Evolutionary conservation across 2,888 invertebrate species (phyloP), one percentile per base, ranked within the genome.

Genomic region (Luffia ferchaultella): DNA sequence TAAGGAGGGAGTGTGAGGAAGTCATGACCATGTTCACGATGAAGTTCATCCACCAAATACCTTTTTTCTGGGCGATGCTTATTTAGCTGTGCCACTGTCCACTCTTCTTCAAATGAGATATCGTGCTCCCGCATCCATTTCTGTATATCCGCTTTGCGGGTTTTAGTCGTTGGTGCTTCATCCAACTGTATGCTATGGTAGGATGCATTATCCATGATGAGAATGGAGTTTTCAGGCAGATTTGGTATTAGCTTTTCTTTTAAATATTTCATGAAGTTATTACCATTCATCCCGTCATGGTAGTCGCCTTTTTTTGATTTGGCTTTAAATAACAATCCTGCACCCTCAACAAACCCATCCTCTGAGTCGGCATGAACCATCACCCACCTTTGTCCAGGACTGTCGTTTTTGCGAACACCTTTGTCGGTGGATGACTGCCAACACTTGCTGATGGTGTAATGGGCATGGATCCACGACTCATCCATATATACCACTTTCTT

Each of bases 181-280:
- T 54, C 50, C 42, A 52, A 20, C 53, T 57, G 56, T 20, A 53
- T 51, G 42, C 51, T 52, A 41, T 60, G 57, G 42, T 58, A 57
- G 20, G 55, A 50, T 43, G 56, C 58, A 40, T 58, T 58, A 48
- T 58, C 54, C 53, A 56, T 54, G 45, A 57, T 53, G 43, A 58
- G 53, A 52, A 55, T 40, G 15, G 54, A 54, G 40, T 45, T 49
- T 47, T 50, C 50, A 46, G 55, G 55, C 50, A 57, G 52, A 50
- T 58, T n/a, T n/a, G 58, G 54, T 20, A 56, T 52, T 16, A 53
- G 18, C 19, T 53, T 53, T 50, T 50, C 45, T 16, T 15, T 58
- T 48, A 54, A 42, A 54, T 56, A 55, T 49, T 58, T 56, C 16
- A 45, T 18, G 52, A 56, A 54, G 46, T 52, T 57, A 2, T 48